These are phyloP conservation scores for Drosophila yooni DNA, from an alignment of 2,888 invertebrate genomes.

Conservation along the genomic window DNA sequence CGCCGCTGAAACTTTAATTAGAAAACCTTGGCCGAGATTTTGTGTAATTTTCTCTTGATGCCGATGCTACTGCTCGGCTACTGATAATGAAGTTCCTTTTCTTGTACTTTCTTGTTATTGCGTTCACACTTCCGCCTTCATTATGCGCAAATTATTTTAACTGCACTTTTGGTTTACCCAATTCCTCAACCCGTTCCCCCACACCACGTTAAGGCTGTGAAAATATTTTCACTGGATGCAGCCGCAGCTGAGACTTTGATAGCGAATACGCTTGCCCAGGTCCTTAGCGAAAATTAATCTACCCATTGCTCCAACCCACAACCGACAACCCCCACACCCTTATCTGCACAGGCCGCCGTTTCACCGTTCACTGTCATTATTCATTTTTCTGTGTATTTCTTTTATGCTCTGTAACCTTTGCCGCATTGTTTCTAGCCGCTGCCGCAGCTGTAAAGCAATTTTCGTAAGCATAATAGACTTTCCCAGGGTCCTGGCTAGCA, in stretches of 20 bases:
- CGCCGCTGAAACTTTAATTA: slow-evolving; percentile 75
- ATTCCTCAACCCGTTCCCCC: background rate
- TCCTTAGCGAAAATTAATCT: slow-evolving; percentile 59
- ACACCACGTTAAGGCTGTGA: slow-evolving; percentile 9
- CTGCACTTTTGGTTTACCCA: slow-evolving; percentile 62
- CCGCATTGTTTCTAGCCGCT: slow-evolving; percentile 74
- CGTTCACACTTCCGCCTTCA: slow-evolving; percentile 80
- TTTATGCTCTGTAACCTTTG: slow-evolving; percentile 78
- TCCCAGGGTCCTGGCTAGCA: slow-evolving; percentile 36
- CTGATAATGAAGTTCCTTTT: slow-evolving; percentile 74
- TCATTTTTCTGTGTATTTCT: slow-evolving; percentile 73
- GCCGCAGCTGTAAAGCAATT: slow-evolving; percentile 77
- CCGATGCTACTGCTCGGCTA: slow-evolving; percentile 31
- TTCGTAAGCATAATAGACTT: slow-evolving; percentile 77
- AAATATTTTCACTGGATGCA: slow-evolving; percentile 57
- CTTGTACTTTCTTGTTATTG: slow-evolving; percentile 67
- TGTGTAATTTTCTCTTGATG: slow-evolving; percentile 74
- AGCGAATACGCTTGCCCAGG: slow-evolving; percentile 49
- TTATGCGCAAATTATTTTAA: slow-evolving; percentile 79
- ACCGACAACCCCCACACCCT: slow-evolving; percentile 1
- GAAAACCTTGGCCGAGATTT: slow-evolving; percentile 74
- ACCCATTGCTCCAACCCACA: slow-evolving; percentile 8
- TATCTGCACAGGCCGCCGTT: slow-evolving; percentile 10
- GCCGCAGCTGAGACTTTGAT: slow-evolving; percentile 57
- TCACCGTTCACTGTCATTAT: slow-evolving; percentile 70